These are phyloP conservation scores for Drosophila gaucha DNA, from an alignment of 2,888 invertebrate species.

Conservation along the genomic window DNA sequence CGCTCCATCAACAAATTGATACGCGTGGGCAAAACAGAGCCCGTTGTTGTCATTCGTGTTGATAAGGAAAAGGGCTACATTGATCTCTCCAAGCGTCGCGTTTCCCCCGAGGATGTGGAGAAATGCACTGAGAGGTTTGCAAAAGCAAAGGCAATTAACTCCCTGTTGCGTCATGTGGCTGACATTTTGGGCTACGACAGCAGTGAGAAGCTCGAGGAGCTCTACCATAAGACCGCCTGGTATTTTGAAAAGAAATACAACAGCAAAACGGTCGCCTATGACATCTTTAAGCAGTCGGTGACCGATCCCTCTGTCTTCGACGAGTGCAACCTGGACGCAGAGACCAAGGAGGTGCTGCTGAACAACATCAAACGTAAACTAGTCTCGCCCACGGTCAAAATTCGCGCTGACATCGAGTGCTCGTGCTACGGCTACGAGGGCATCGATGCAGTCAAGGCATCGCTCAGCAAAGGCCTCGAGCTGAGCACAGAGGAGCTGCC, in stretches of 20 bases:
- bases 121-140: constrained; percentile 99
- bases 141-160: constrained; percentile 99
- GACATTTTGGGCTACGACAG: constrained; percentile 96
- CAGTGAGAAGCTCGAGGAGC: constrained; percentile 96
- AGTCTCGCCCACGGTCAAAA: constrained; percentile 98
- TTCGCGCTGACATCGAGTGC: constrained; percentile 96
- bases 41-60: constrained; percentile 99
- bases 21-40: constrained; percentile 98
- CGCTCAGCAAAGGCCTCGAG: constrained; percentile 94
- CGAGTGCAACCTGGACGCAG: constrained; percentile 97
- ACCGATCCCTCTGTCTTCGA: constrained; percentile 96
- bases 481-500: constrained; percentile 97
- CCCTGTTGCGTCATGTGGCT: constrained; percentile 98
- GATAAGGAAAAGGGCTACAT: constrained; percentile 99
- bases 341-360: constrained; percentile 95
- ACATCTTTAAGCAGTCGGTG: constrained; percentile 99
- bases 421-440: constrained; percentile 99
- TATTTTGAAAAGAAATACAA: constrained; percentile 98
- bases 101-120: constrained; percentile 98
- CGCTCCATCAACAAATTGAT: constrained; percentile 99
- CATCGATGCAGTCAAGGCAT: constrained; percentile 98
- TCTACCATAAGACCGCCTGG: constrained; percentile 99
- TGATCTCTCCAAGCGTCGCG: constrained; percentile 99
- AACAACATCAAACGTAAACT: constrained; percentile 98
- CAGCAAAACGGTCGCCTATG: constrained; percentile 97